Percentiles rank a stretch among this genome's conserved stretches.
These are phyloP conservation scores for Pseudococcus jackbeardsleyi DNA, from an alignment of 2,888 invertebrate species.

Conservation along the genomic window DNA sequence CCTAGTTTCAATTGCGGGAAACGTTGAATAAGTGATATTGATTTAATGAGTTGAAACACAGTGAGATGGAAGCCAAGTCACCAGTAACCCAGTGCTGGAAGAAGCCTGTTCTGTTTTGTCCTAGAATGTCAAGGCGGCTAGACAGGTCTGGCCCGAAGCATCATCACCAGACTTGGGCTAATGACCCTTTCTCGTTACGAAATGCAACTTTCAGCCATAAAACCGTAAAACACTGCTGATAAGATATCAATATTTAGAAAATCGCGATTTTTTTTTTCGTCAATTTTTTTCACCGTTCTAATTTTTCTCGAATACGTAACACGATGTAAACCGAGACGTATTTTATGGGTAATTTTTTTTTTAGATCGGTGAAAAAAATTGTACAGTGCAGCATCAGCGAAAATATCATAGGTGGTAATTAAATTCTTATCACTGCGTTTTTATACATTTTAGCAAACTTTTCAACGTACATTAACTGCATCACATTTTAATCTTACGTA, in stretches of 20 bases:
- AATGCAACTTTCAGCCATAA: slow-evolving; percentile 62
- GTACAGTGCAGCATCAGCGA: not conserved
- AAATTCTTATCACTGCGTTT: not conserved
- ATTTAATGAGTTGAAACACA: slow-evolving; percentile 60
- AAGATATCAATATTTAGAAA: slow-evolving; percentile 4
- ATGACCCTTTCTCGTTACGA: slow-evolving; percentile 63
- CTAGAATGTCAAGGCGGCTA: slow-evolving; percentile 65
- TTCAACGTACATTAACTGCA: slow-evolving; percentile 12
- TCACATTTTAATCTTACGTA: slow-evolving; percentile 55
- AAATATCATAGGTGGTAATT: not conserved
- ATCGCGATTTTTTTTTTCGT: not conserved
- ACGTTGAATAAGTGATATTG: slow-evolving; percentile 54
- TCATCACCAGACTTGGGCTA: slow-evolving; percentile 64
- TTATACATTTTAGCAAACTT: not conserved
- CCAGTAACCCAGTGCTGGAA: slow-evolving; percentile 65
- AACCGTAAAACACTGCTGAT: slow-evolving; percentile 38
- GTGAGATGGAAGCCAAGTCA: slow-evolving; percentile 59
- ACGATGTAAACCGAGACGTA: not conserved
- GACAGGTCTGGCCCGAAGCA: slow-evolving; percentile 65
- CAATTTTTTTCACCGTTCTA: not conserved
- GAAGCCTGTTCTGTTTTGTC: slow-evolving; percentile 64
- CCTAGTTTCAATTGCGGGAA: slow-evolving; percentile 59
- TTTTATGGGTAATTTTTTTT: not conserved
- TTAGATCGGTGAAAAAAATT: not conserved
- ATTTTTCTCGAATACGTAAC: not conserved